Evolutionary conservation across 2,888 invertebrate species (phyloP).

Genomic region (Biston stratarius): DNA sequence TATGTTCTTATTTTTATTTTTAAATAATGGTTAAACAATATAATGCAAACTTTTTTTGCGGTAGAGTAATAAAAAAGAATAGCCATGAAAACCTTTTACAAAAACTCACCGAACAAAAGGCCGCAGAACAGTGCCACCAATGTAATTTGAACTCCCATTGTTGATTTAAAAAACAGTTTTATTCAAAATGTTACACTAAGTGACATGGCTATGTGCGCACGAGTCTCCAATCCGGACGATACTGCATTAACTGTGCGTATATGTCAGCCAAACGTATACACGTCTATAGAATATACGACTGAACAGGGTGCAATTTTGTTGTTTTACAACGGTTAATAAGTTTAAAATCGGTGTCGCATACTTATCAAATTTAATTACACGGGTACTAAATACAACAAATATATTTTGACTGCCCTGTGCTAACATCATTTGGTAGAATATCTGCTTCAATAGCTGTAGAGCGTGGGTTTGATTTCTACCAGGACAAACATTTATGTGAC

Average conservation of each 20-base stretch:
- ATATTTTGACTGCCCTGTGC: too few relatives aligned
- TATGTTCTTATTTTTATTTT: too few relatives aligned
- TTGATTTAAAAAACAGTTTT: constrained; percentile 16
- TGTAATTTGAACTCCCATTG: constrained; percentile 48
- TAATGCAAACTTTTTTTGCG: not conserved
- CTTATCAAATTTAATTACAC: too few relatives aligned
- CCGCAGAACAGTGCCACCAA: constrained; percentile 28
- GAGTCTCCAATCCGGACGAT: constrained; percentile 30
- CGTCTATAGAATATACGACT: constrained; percentile 18
- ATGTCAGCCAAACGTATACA: constrained; percentile 17
- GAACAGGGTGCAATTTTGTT: constrained; percentile 25
- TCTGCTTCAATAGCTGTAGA: too few relatives aligned
- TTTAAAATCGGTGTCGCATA: constrained; percentile 11
- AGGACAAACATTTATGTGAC: too few relatives aligned
- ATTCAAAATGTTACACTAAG: constrained; percentile 17
- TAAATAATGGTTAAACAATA: too few relatives aligned
- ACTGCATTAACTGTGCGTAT: constrained; percentile 39
- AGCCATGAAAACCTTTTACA: not conserved
- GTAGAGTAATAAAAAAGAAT: not conserved
- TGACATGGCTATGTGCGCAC: constrained; percentile 48
- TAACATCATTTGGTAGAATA: too few relatives aligned
- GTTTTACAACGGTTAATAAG: constrained; percentile 42
- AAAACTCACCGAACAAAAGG: constrained; percentile 49
- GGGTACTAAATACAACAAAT: too few relatives aligned
- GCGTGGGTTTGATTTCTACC: too few relatives aligned